Conservation (phyloP, 2,888 invertebrate genomes). For the Slavum lentiscoides region DNA sequence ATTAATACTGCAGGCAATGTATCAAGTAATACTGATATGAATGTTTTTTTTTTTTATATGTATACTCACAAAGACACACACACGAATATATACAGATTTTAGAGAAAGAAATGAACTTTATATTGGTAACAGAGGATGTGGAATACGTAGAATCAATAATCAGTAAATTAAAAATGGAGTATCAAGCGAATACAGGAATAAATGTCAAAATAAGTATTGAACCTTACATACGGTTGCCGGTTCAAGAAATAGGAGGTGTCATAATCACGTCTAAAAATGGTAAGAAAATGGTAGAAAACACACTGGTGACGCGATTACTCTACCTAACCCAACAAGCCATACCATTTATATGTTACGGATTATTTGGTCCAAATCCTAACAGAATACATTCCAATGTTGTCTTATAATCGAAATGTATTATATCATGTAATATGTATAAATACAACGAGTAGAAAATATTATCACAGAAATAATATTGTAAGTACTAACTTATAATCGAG, state of each 20-base stretch:
- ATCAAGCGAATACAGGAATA: neutral
- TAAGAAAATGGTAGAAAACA: constrained; percentile 8
- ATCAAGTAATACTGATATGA: constrained; percentile 13
- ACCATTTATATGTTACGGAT: constrained; percentile 16
- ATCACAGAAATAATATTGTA: constrained; percentile 37
- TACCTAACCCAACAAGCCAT: neutral
- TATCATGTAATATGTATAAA: neutral
- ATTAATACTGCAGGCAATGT: constrained; percentile 47
- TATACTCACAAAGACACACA: neutral
- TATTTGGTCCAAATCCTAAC: constrained; percentile 38
- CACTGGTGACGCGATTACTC: constrained; percentile 17
- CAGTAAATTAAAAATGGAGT: neutral
- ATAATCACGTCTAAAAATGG: neutral
- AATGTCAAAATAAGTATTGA: constrained; percentile 29
- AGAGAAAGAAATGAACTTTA: constrained; percentile 25
- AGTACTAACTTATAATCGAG: neutral
- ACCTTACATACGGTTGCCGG: neutral
- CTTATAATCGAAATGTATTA: constrained; percentile 12
- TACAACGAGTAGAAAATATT: constrained; percentile 9
- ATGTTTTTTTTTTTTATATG: neutral
- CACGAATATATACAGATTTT: constrained; percentile 4
- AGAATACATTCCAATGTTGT: constrained; percentile 9
- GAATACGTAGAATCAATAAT: constrained; percentile 4
- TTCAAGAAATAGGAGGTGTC: constrained; percentile 30
- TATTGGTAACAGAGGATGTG: neutral